phyloP scores from a whole-genome alignment of 2,113 vertebrate genomes.

The Burhinus oedicnemus region DNA sequence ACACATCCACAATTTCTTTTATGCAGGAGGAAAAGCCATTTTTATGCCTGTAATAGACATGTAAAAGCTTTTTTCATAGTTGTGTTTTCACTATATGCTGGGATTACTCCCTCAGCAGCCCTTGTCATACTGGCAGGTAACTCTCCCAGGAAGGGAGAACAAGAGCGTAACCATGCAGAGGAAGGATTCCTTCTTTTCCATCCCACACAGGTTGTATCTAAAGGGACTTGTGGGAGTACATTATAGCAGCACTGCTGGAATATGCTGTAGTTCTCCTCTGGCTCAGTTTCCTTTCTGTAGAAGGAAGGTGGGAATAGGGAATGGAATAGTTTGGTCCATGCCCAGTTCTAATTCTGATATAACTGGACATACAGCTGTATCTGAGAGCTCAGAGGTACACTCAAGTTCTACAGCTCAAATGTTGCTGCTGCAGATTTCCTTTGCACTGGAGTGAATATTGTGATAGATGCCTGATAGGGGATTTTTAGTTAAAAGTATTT shows the following conservation, averaged over 20 bases:
- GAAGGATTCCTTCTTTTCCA: slow-evolving; percentile 10
- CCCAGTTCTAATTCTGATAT: not conserved
- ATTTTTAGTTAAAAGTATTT: not conserved
- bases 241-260: not conserved
- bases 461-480: not conserved
- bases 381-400: not conserved
- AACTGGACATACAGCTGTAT: not conserved
- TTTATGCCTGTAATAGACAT: slow-evolving; percentile 26
- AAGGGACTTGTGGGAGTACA: not conserved
- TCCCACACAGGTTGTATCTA: not conserved
- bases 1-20: slow-evolving; percentile 16
- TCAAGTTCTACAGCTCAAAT: not conserved
- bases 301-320: not conserved
- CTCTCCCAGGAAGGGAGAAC: not conserved
- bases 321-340: not conserved
- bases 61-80: slow-evolving; percentile 28
- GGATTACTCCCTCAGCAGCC: slow-evolving; percentile 4
- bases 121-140: not conserved
- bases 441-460: not conserved
- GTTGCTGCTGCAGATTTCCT: not conserved
- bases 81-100: not conserved
- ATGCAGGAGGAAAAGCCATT: slow-evolving; percentile 35
- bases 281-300: not conserved
- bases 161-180: not conserved
- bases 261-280: not conserved